Evolutionary conservation across 92 coral and sea anemone genomes (phyloP), one percentile per base, ranked within the genome.

Genomic region (Diadumene lineata): DNA sequence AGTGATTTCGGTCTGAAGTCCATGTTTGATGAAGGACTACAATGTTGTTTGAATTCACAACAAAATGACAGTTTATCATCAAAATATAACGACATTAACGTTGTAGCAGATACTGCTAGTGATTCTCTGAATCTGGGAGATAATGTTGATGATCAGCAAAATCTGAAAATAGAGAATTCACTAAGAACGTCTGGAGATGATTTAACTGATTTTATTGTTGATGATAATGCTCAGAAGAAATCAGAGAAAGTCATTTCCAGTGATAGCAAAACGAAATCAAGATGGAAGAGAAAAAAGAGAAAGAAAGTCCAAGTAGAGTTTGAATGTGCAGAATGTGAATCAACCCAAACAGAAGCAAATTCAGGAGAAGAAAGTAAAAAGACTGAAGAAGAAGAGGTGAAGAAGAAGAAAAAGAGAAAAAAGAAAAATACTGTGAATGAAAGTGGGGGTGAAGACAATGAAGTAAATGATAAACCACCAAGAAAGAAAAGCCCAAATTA

Each of bases 401-500:
- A 22, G 31, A 58, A 10, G 31, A 58, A 26, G 1, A 11, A 2
- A 58, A 73, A 60, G 56, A 60, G 34, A 38, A 79, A 61, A 24
- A 84, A 67, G 67, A 67, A 43, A 72, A 78, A 63, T 50, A 38
- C 28, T 22, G 38, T 24, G 50, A 27, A 44, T 43, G 70, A 19
- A 32, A 66, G 31, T 17, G 50, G 60, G 7, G 81, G 67, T 6
- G 75, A 63, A 32, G 81, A 72, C 19, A 31, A 55, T 6, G 72
- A 70, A 19, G 64, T 24, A 6, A 82, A 73, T 26, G 79, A 68
- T 65, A 82, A 65, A 34, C 77, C 67, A 48, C 79, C 84, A 2
- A 79, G 70, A 58, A 84, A 67, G 68, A 70, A 69, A 32, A 72
- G 64, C 18, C 98, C 98, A 70, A 96, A 96, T 76, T 79, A 89